A percentile compares a stretch with the other conserved stretches of the same genome.
Evolutionary conservation across 2,797 vertebrate species (phyloP).

Genomic region (Holocentrus rufus): DNA sequence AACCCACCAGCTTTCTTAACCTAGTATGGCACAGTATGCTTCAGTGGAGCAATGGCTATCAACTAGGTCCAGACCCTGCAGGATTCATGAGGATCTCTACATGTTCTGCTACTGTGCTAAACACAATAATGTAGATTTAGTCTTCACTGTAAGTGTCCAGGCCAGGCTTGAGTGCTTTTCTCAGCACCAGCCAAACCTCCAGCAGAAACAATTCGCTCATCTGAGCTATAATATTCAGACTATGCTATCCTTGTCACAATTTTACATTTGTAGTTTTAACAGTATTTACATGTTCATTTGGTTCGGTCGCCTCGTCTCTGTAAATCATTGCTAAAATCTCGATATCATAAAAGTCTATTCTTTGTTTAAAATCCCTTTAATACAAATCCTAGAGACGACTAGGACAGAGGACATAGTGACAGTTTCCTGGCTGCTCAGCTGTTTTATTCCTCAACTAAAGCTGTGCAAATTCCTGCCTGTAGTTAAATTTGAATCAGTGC

Average conservation of each 20-base stretch:
- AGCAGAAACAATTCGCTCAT: neutral
- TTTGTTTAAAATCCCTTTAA: conserved; percentile 37
- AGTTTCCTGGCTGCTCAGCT: neutral
- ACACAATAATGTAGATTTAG: conserved; percentile 3
- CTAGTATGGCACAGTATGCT: conserved; percentile 28
- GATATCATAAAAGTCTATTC: conserved; percentile 6
- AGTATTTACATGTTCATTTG: conserved; percentile 65
- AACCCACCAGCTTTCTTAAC: neutral
- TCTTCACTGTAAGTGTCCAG: conserved; percentile 5
- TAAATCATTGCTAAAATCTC: conserved; percentile 27
- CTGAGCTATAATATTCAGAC: neutral
- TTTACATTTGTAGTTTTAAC: conserved; percentile 45
- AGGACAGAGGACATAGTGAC: neutral
- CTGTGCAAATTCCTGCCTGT: conserved; percentile 66
- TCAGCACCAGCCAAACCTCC: neutral
- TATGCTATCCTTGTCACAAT: neutral
- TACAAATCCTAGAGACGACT: neutral
- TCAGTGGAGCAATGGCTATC: conserved; percentile 1
- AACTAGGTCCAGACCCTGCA: neutral
- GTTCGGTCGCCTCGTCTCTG: conserved; percentile 43
- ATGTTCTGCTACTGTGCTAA: neutral
- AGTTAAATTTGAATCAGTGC: conserved; percentile 33
- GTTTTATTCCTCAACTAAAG: conserved; percentile 23
- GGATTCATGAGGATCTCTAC: neutral
- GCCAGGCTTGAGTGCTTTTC: neutral